Evolutionary conservation across 2,797 vertebrate species (phyloP).

Genomic region (Diplodus puntazzo): DNA sequence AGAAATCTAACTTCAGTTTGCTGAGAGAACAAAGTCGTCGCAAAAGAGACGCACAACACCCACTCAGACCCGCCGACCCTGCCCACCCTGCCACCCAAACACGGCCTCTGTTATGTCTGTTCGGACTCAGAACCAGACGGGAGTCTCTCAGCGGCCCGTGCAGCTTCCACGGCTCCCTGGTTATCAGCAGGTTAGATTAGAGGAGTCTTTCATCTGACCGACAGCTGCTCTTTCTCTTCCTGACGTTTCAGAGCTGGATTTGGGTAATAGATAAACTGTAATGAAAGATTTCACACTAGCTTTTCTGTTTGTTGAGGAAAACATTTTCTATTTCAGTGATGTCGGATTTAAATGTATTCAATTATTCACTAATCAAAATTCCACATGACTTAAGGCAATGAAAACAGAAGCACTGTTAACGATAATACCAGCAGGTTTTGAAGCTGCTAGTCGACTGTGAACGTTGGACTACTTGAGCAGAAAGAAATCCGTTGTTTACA

Average conservation of each 20-base stretch:
- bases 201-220: conserved; percentile 71
- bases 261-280: conserved; percentile 17
- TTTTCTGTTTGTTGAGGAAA: neutral
- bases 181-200: conserved; percentile 75
- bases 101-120: conserved; percentile 58
- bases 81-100: conserved; percentile 35
- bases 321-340: neutral
- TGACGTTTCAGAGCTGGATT: conserved; percentile 33
- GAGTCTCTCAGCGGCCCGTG: conserved; percentile 56
- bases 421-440: neutral
- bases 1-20: conserved; percentile 42
- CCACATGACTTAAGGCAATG: neutral
- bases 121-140: conserved; percentile 47
- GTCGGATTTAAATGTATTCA: neutral
- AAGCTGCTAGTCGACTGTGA: no score
- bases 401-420: neutral
- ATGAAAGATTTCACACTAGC: neutral
- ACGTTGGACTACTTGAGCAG: no score
- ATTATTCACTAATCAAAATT: neutral
- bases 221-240: conserved; percentile 61
- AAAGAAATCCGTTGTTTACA: no score
- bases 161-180: conserved; percentile 69
- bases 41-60: conserved; percentile 43
- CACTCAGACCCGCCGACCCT: conserved; percentile 49
- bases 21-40: conserved; percentile 52